phyloP scores from a whole-genome alignment of 2,113 vertebrate genomes.

The Chamaetylas fuelleborni region DNA sequence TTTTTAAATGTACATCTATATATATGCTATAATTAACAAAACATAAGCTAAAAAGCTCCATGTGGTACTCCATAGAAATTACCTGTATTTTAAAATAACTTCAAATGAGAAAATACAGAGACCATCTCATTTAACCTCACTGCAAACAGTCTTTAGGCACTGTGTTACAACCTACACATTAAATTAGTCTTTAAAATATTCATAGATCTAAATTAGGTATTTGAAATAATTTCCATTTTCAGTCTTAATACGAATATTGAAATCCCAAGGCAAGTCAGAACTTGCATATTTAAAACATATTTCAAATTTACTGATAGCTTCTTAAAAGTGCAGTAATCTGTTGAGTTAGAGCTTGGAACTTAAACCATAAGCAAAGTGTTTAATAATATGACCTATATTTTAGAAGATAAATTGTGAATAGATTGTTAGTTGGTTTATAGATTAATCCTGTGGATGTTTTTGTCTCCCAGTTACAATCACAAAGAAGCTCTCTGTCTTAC shows the following conservation, averaged over 20 bases:
- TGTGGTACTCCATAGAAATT: background rate
- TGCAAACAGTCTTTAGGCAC: constrained; percentile 13
- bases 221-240: constrained; percentile 44
- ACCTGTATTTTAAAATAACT: background rate
- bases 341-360: background rate
- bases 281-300: background rate
- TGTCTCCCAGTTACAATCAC: background rate
- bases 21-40: background rate
- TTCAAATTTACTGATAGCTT: background rate
- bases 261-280: background rate
- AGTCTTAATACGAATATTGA: constrained; percentile 18
- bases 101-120: background rate
- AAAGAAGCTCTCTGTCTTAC: background rate
- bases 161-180: background rate
- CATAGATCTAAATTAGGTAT: constrained; percentile 43
- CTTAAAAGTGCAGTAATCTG: background rate
- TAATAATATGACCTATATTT: background rate
- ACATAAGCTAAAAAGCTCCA: background rate
- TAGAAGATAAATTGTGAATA: background rate
- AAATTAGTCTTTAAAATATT: constrained; percentile 55
- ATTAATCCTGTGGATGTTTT: background rate
- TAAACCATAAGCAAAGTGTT: background rate
- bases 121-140: background rate
- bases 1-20: background rate
- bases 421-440: background rate